Base-by-base conservation (phyloP, 2,113 vertebrate genomes). In the Phyllostomus hastatus region DNA sequence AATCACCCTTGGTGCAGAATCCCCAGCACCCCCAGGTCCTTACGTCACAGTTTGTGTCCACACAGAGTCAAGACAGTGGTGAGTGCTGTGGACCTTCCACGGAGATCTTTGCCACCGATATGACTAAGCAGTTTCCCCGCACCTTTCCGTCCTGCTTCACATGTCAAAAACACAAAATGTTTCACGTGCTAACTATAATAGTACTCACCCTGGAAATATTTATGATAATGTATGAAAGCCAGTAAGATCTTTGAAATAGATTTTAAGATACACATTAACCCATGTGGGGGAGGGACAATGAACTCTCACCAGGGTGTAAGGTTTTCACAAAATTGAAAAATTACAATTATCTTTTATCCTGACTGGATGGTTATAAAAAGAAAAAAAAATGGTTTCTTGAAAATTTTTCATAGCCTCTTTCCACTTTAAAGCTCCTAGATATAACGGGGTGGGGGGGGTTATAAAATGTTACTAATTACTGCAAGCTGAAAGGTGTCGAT, bases 1-100 rank as follows among this genome's bases (percentile, higher is more conserved):
- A 97, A 92, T 97, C 81, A 82, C 69, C 73, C 54, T 93, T 97
- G 94, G 95, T 87, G 92, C 90, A 95, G 61, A 31, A 15, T 31
- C 61, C 61, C 14, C 28, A 64, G 70, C 94, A 66, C 50, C 15
- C 35, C 57, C 81, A 33, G n/a, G 57, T 0, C 85, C 96, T 97
- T 61, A 41, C 64, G 69, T 79, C 12, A 61, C 61, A 57, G 87
- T 96, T 97, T 95, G 79, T 1, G 0, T 94, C 90, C 85, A 95
- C 24, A 75, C 31, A 66, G 22, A 78, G 33, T 31, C 85, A 66
- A 80, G 10, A 73, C 0, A 48, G 50, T 48, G 20, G 24, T 59
- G 82, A 33, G 67, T 70, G 52, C 59, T 11, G 19, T 33, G 4
- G 50, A 35, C 11, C 2, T 50, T 83, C 26, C 16, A 82, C 35